These are phyloP conservation scores for Nerophis ophidion DNA, from an alignment of 2,113 vertebrate genomes.

Conservation along the genomic window DNA sequence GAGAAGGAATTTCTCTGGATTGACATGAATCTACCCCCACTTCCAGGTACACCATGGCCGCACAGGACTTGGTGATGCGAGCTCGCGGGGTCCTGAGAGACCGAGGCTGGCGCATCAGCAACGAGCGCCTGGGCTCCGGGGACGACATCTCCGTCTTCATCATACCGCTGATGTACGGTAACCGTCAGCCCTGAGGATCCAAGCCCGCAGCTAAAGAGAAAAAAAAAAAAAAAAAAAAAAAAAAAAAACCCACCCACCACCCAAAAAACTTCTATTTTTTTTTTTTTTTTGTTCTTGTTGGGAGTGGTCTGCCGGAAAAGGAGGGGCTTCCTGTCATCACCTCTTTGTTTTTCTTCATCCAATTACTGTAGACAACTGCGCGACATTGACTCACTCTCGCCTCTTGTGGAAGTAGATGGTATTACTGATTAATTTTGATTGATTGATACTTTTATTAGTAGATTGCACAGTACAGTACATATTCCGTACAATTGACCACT, in stretches of 20 bases:
- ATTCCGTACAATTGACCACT: too few relatives aligned
- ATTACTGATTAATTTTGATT: too few relatives aligned
- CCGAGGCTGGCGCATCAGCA: constrained; percentile 93
- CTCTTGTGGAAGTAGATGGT: background rate
- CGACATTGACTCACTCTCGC: background rate
- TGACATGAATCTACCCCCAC: too few relatives aligned
- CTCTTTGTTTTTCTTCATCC: too few relatives aligned
- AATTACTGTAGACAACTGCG: background rate
- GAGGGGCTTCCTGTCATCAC: background rate
- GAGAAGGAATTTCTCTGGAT: too few relatives aligned
- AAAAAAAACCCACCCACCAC: background rate
- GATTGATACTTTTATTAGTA: too few relatives aligned
- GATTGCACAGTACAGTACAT: too few relatives aligned
- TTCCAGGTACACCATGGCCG: constrained; percentile 89
- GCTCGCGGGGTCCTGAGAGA: constrained; percentile 91
- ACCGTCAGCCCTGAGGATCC: constrained; percentile 73
- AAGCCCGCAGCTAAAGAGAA: too few relatives aligned
- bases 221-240: too few relatives aligned
- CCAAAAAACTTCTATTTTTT: background rate
- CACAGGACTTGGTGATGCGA: constrained; percentile 96
- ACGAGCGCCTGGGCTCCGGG: constrained; percentile 91
- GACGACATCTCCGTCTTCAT: constrained; percentile 97
- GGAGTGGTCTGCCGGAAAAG: background rate
- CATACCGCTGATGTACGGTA: constrained; percentile 90
- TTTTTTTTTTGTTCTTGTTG: background rate